Evolutionary conservation across 1,140 invertebrate genomes (phyloP).

Genomic region (Drosophila tani): DNA sequence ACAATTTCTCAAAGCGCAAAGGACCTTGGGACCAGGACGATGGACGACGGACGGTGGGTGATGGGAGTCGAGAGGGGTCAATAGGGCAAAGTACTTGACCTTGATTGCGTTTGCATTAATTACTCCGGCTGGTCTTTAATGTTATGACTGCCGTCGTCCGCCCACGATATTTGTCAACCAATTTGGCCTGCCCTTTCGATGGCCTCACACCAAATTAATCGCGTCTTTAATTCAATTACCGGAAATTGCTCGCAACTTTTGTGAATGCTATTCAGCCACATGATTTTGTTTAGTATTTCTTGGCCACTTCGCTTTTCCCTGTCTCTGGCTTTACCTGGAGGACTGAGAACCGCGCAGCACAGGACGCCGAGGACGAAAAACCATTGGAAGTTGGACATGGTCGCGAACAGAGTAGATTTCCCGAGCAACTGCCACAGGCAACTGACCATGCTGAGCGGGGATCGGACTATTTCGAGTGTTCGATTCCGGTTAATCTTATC

Average conservation of each 20-base stretch:
- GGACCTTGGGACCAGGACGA: conserved; percentile 34
- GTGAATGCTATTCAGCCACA: conserved; percentile 11
- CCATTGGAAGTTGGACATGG: conserved; percentile 55
- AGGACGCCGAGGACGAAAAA: conserved; percentile 49
- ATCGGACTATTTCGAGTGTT: conserved; percentile 41
- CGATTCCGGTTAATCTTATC: conserved; percentile 73
- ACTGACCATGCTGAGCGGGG: conserved; percentile 12
- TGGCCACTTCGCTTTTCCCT: not conserved
- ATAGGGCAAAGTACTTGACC: conserved; percentile 81
- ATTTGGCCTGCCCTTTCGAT: conserved; percentile 50
- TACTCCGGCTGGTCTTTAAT: conserved; percentile 71
- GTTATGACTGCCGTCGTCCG: conserved; percentile 64
- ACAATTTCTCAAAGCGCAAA: conserved; percentile 58
- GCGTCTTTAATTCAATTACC: conserved; percentile 76
- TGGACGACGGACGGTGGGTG: not conserved
- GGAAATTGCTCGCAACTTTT: conserved; percentile 57
- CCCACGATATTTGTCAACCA: conserved; percentile 61
- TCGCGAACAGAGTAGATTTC: not conserved
- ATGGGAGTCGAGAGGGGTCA: conserved; percentile 45
- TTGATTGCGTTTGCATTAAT: conserved; percentile 82
- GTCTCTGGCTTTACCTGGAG: conserved; percentile 51
- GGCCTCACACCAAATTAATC: conserved; percentile 42
- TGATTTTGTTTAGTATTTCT: conserved; percentile 3
- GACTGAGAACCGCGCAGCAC: conserved; percentile 47
- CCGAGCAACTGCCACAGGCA: conserved; percentile 30